These are phyloP conservation scores for Cotesia congregata DNA, from an alignment of 2,888 invertebrate species.

Conservation along the genomic window DNA sequence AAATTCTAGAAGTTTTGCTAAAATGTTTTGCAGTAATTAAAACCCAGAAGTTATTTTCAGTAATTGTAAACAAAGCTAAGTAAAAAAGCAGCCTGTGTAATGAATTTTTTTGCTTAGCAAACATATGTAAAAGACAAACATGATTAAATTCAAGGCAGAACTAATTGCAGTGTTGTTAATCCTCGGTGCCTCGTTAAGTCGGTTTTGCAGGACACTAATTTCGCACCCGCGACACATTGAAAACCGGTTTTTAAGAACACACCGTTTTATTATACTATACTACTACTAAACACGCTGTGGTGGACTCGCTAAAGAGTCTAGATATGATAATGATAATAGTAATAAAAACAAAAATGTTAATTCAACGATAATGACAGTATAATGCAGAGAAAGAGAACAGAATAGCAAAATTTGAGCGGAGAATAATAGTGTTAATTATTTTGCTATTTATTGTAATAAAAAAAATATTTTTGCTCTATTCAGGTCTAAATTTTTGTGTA, in stretches of 20 bases:
- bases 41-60: not conserved
- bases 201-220: constrained; percentile 32
- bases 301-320: not conserved
- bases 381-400: not conserved
- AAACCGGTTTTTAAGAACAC: constrained; percentile 24
- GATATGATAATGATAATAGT: not conserved
- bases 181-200: constrained; percentile 25
- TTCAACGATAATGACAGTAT: not conserved
- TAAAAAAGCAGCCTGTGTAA: not conserved
- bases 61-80: not conserved
- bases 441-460: not conserved
- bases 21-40: not conserved
- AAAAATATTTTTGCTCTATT: no score
- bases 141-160: constrained; percentile 25
- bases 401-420: not conserved
- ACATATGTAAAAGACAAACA: constrained; percentile 15
- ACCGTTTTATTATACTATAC: constrained; percentile 8
- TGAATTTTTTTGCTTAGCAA: not conserved
- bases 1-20: no score
- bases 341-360: not conserved
- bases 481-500: no score
- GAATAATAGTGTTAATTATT: not conserved
- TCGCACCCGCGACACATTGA: constrained; percentile 14
- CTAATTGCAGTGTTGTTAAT: constrained; percentile 31
- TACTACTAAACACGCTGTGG: not conserved